Conservation (phyloP, 2,888 invertebrate genomes). For the Nemotelus nigrinus region DNA sequence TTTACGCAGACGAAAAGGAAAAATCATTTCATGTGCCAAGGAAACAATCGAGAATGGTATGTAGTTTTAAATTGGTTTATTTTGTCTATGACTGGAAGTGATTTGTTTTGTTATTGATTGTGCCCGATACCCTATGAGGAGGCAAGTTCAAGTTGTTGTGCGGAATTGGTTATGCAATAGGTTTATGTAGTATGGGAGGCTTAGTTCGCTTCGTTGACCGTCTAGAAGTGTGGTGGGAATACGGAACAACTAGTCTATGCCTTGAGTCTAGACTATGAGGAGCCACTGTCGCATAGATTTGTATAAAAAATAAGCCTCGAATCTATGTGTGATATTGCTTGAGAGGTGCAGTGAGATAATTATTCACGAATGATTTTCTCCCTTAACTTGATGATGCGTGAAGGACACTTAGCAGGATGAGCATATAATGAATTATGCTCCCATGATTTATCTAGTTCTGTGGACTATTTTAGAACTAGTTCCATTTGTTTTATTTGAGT, state of each 20-base stretch:
- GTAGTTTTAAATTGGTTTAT: slow-evolving; percentile 47
- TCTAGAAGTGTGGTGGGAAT: background rate
- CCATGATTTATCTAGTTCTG: too few relatives aligned
- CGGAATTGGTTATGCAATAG: slow-evolving; percentile 26
- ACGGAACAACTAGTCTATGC: slow-evolving; percentile 3
- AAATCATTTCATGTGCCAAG: slow-evolving; percentile 66
- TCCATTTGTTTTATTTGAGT: too few relatives aligned
- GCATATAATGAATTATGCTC: too few relatives aligned
- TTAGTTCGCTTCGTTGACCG: background rate
- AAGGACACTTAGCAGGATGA: too few relatives aligned
- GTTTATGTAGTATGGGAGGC: slow-evolving; percentile 7
- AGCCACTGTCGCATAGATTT: background rate
- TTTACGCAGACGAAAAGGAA: slow-evolving; percentile 64
- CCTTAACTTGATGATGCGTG: too few relatives aligned
- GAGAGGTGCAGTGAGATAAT: background rate
- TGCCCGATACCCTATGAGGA: too few relatives aligned
- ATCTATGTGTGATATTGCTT: background rate
- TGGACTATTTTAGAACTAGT: too few relatives aligned
- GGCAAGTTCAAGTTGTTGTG: too few relatives aligned
- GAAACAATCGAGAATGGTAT: slow-evolving; percentile 66
- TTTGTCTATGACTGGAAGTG: slow-evolving; percentile 8
- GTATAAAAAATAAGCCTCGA: too few relatives aligned
- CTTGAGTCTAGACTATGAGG: slow-evolving; percentile 37
- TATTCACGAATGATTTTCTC: too few relatives aligned
- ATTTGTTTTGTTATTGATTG: background rate